phyloP scores from a whole-genome alignment of 37 sponge, comb jelly and placozoan species.

The Spongilla lacustris region DNA sequence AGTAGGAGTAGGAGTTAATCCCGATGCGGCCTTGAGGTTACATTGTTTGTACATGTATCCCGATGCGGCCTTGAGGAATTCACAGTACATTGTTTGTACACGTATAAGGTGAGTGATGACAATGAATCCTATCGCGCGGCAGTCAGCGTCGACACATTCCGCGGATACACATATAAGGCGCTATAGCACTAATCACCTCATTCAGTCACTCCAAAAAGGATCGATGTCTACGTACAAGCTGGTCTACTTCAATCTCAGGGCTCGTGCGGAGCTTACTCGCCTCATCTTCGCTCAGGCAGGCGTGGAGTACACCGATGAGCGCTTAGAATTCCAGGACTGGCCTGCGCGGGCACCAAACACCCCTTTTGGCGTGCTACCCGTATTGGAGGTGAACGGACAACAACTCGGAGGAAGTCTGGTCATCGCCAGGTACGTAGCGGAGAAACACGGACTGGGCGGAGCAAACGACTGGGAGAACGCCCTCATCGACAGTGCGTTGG shows the following conservation, averaged over 20 bases:
- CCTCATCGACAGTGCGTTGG: conserved; percentile 4
- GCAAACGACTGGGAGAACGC: conserved; percentile 34
- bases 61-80: no score
- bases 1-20: no score
- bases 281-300: conserved; percentile 57
- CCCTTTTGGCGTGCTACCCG: conserved; percentile 50
- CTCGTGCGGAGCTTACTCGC: conserved; percentile 43
- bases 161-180: no score
- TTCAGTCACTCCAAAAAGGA: no score
- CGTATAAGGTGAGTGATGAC: no score
- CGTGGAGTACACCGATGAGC: conserved; percentile 47
- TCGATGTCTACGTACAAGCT: conserved; percentile 69
- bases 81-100: no score
- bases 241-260: conserved; percentile 38
- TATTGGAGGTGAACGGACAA: conserved; percentile 58
- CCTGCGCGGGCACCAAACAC: conserved; percentile 4
- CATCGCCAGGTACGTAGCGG: conserved; percentile 52
- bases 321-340: conserved; percentile 14
- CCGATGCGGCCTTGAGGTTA: no score
- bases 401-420: conserved; percentile 40
- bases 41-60: no score
- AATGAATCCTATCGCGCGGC: no score
- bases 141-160: no score
- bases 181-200: no score
- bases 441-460: conserved; percentile 41